Evolutionary conservation across 2,888 invertebrate species (phyloP).

Genomic region (Ennomos erosarius): DNA sequence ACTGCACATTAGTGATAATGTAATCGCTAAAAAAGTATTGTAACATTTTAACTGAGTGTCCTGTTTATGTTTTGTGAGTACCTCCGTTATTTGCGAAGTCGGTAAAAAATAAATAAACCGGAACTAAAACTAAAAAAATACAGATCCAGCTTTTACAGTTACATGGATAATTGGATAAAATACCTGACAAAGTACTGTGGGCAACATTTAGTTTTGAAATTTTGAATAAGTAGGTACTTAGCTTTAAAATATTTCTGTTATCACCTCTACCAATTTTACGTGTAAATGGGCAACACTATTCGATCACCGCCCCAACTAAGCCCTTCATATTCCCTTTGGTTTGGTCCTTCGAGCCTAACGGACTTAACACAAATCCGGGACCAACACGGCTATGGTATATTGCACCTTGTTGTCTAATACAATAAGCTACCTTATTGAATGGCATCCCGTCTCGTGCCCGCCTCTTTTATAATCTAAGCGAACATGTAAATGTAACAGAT

Average conservation of each 20-base stretch:
- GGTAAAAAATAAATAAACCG: too few relatives aligned
- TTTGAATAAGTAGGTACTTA: too few relatives aligned
- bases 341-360: constrained; percentile 44
- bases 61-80: too few relatives aligned
- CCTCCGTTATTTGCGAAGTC: too few relatives aligned
- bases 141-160: too few relatives aligned
- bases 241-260: not conserved
- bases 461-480: constrained; percentile 55
- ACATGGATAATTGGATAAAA: too few relatives aligned
- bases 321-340: constrained; percentile 37
- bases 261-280: not conserved
- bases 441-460: constrained; percentile 49
- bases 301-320: constrained; percentile 17
- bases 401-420: constrained; percentile 17
- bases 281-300: constrained; percentile 6
- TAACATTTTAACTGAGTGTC: too few relatives aligned
- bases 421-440: constrained; percentile 28
- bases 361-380: constrained; percentile 40
- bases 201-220: too few relatives aligned
- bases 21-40: too few relatives aligned
- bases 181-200: too few relatives aligned
- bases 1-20: too few relatives aligned
- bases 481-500: constrained; percentile 73
- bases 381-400: constrained; percentile 49
- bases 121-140: too few relatives aligned